Percentiles rank a stretch among this genome's conserved stretches.
Conservation (phyloP, 2,113 vertebrate genomes). For the Callorhinus ursinus region DNA sequence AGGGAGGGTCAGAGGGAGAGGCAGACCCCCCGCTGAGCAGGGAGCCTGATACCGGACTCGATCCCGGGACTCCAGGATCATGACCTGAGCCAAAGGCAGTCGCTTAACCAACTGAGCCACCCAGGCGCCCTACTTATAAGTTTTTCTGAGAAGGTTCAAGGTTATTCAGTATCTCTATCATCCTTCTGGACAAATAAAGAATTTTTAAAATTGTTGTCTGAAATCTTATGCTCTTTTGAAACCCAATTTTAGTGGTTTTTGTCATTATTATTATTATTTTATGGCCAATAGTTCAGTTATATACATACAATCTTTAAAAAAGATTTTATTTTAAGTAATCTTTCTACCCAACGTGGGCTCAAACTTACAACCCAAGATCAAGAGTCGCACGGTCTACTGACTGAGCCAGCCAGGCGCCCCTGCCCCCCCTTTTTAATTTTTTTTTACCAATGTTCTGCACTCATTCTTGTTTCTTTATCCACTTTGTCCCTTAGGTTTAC, state of each 20-base stretch:
- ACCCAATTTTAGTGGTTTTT: neutral
- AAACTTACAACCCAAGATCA: neutral
- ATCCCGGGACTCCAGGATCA: neutral
- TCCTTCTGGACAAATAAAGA: neutral
- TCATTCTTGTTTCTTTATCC: neutral
- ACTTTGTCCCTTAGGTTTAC: neutral
- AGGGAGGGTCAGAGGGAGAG: too few relatives aligned
- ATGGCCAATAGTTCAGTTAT: neutral
- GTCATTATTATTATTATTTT: neutral
- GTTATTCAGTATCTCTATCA: neutral
- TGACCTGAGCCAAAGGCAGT: neutral
- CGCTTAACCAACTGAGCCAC: neutral
- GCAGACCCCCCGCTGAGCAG: too few relatives aligned
- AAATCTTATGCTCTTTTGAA: neutral
- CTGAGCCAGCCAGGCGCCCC: neutral
- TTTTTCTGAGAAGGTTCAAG: neutral
- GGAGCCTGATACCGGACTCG: neutral
- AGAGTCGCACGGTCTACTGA: neutral
- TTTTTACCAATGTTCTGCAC: neutral
- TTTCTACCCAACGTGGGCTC: neutral
- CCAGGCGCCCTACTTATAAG: neutral
- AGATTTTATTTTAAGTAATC: neutral
- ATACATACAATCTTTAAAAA: neutral
- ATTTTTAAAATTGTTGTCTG: neutral
- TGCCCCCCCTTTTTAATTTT: neutral